phyloP scores from a whole-genome alignment of 2,888 invertebrate genomes.

The Tetragnatha montana region DNA sequence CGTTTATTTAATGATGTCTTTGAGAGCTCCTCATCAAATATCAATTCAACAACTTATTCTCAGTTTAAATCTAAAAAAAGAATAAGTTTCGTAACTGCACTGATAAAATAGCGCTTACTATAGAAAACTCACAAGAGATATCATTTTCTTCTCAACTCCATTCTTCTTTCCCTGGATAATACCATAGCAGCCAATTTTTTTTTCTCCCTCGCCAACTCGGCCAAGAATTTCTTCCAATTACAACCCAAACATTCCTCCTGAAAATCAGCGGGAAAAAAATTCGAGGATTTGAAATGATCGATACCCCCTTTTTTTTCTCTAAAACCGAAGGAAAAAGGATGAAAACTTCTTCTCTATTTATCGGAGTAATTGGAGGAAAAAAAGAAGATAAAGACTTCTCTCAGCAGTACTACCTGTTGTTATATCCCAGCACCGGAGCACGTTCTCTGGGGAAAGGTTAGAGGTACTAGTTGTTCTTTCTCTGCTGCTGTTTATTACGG shows the following conservation, averaged over 20 bases:
- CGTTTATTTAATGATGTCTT: no score
- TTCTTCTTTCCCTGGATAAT: no score
- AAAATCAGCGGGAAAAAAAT: background rate
- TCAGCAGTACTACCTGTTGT: background rate
- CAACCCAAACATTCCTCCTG: background rate
- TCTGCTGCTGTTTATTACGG: background rate
- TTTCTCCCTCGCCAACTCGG: background rate
- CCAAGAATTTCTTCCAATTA: background rate
- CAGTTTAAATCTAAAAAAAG: no score
- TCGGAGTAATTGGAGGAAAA: constrained; percentile 22
- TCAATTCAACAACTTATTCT: no score
- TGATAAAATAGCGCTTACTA: no score
- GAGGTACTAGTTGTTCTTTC: background rate
- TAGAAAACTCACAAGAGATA: no score
- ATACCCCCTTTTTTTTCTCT: background rate
- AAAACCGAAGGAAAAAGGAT: background rate
- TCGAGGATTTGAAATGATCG: background rate
- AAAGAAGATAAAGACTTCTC: background rate
- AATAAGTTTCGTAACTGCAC: no score
- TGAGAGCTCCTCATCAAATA: no score
- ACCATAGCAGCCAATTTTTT: no score
- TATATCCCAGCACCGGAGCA: background rate
- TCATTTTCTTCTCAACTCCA: no score
- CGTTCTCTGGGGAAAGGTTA: background rate
- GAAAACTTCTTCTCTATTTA: constrained; percentile 13